A percentile compares a stretch with the other conserved stretches of the same genome.
Evolutionary conservation across 2,797 vertebrate species (phyloP).

Genomic region (Bovichtus variegatus): DNA sequence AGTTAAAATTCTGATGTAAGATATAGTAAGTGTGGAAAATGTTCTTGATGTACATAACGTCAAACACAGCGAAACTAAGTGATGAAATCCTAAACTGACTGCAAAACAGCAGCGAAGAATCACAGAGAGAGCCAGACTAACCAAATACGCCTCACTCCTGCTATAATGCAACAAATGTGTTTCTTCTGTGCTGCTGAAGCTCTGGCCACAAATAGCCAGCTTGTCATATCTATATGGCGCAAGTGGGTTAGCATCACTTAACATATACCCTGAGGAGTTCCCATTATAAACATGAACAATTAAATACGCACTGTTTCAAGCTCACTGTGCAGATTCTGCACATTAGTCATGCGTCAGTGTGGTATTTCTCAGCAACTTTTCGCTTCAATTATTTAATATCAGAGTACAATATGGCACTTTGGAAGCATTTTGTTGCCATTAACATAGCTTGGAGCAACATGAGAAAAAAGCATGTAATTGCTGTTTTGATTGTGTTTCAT

Average conservation of each 20-base stretch:
- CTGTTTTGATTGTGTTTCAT: slow-evolving; percentile 1
- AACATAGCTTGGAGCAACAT: not conserved
- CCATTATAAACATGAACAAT: slow-evolving; percentile 61
- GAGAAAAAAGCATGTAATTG: not conserved
- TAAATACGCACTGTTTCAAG: slow-evolving; percentile 59
- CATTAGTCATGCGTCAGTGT: slow-evolving; percentile 49
- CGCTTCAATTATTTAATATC: slow-evolving; percentile 37
- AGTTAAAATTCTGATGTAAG: slow-evolving; percentile 61
- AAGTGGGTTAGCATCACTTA: slow-evolving; percentile 73
- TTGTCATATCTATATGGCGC: slow-evolving; percentile 61
- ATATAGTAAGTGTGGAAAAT: slow-evolving; percentile 35
- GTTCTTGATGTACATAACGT: slow-evolving; percentile 17
- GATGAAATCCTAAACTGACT: slow-evolving; percentile 48
- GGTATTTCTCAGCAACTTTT: slow-evolving; percentile 25
- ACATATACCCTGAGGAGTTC: slow-evolving; percentile 60
- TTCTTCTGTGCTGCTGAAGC: slow-evolving; percentile 33
- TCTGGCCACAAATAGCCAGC: slow-evolving; percentile 50
- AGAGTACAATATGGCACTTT: slow-evolving; percentile 24
- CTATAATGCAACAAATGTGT: slow-evolving; percentile 20
- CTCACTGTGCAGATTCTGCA: slow-evolving; percentile 31
- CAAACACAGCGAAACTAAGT: slow-evolving; percentile 41
- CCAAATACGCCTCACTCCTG: not conserved
- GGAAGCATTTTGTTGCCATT: not conserved
- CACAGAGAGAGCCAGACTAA: not conserved
- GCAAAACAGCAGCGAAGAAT: not conserved